Evolutionary conservation across 2,797 vertebrate genomes (phyloP).

Genomic region (Microctenopoma lineatum): DNA sequence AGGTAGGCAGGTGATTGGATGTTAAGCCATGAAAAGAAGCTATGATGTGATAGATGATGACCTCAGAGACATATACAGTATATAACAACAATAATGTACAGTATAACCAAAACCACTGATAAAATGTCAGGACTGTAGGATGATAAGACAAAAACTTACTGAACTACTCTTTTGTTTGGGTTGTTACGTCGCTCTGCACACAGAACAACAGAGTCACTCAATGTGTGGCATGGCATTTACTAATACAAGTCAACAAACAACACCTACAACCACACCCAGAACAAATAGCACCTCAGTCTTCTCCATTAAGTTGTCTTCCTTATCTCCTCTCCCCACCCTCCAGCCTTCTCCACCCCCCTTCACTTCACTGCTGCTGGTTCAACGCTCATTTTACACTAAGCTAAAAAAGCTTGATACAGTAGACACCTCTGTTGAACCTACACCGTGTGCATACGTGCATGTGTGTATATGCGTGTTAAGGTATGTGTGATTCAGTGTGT

Average conservation of each 20-base stretch:
- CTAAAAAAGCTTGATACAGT: slow-evolving; percentile 22
- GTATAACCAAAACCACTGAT: neutral
- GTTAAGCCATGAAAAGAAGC: slow-evolving; percentile 21
- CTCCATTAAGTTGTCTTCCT: neutral
- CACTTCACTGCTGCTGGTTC: slow-evolving; percentile 10
- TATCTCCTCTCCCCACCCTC: neutral
- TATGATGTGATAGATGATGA: slow-evolving; percentile 39
- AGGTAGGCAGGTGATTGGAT: slow-evolving; percentile 37
- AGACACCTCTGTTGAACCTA: slow-evolving; percentile 32
- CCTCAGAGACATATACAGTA: slow-evolving; percentile 13
- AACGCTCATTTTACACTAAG: slow-evolving; percentile 33
- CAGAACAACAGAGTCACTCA: neutral
- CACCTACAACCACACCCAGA: neutral
- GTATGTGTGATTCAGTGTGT: slow-evolving; percentile 2
- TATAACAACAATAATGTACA: neutral
- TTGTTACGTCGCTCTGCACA: too few species aligned
- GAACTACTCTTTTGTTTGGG: neutral
- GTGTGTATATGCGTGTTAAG: neutral
- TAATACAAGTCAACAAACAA: neutral
- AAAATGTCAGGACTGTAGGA: neutral
- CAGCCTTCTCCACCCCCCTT: neutral
- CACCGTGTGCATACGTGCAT: slow-evolving; percentile 2
- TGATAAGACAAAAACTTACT: neutral
- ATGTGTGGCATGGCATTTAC: neutral
- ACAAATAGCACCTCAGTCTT: slow-evolving; percentile 1